phyloP scores from a whole-genome alignment of 2,888 invertebrate genomes.

The Noctua janthina region DNA sequence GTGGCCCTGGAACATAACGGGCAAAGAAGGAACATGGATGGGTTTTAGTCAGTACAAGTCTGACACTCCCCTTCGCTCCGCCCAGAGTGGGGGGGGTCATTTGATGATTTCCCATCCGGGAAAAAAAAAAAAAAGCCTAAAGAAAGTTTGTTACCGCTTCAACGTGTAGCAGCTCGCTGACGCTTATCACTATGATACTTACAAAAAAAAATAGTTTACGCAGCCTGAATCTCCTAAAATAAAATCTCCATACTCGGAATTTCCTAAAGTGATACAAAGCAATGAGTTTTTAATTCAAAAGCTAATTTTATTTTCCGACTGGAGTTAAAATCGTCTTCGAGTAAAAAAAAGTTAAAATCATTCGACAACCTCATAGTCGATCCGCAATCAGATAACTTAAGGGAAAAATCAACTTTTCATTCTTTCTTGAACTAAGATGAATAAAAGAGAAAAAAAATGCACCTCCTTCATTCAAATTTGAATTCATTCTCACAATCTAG shows the following conservation, averaged over 20 bases:
- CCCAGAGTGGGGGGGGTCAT: too few relatives aligned
- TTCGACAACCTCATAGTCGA: background rate
- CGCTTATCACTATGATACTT: background rate
- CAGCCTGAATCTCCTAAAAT: background rate
- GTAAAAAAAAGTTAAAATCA: background rate
- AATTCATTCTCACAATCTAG: constrained; percentile 51
- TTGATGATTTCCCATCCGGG: too few relatives aligned
- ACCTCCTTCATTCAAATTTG: constrained; percentile 33
- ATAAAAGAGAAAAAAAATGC: constrained; percentile 13
- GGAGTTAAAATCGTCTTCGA: background rate
- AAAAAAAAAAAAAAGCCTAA: too few relatives aligned
- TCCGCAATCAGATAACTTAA: too few relatives aligned
- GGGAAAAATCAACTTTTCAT: background rate
- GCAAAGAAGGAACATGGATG: too few relatives aligned
- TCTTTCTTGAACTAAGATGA: background rate
- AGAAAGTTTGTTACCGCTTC: background rate
- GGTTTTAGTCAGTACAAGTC: too few relatives aligned
- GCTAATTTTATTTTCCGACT: background rate
- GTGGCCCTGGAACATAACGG: too few relatives aligned
- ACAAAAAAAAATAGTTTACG: background rate
- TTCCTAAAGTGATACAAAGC: background rate
- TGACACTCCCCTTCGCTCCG: too few relatives aligned
- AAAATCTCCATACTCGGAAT: background rate
- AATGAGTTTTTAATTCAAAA: background rate
- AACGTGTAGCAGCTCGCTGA: background rate